phyloP scores from a whole-genome alignment of 2,113 vertebrate species.

The Melanerpes formicivorus region DNA sequence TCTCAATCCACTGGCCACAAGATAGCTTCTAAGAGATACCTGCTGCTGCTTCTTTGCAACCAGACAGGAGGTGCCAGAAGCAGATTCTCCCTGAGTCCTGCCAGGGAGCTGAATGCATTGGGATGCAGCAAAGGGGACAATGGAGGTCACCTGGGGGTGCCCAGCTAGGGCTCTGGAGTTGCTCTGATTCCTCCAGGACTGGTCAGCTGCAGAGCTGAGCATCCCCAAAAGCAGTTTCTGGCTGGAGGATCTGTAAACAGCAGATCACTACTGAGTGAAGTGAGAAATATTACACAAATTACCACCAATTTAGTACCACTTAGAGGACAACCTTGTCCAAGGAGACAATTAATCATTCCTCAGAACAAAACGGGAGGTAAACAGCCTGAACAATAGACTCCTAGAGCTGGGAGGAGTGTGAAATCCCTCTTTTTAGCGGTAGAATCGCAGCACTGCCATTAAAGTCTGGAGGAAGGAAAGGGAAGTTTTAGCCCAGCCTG shows the following conservation, averaged over 20 bases:
- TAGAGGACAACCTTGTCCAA: constrained; percentile 53
- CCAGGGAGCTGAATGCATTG: neutral
- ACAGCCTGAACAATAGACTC: constrained; percentile 21
- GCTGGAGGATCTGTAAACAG: neutral
- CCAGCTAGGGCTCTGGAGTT: neutral
- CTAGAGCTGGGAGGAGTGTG: neutral
- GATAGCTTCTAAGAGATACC: neutral
- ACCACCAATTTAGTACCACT: constrained; percentile 38
- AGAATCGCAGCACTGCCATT: neutral
- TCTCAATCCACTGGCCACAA: no score
- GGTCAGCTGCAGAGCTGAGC: neutral
- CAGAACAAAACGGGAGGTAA: constrained; percentile 34
- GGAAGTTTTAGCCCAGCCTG: neutral
- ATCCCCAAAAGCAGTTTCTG: neutral
- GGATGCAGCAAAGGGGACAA: neutral
- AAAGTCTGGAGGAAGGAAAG: neutral
- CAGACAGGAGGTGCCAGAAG: neutral
- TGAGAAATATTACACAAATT: constrained; percentile 14
- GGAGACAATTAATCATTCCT: constrained; percentile 32
- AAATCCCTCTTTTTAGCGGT: neutral
- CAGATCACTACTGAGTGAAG: neutral
- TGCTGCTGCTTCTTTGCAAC: neutral
- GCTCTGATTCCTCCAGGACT: neutral
- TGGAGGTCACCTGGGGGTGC: accelerated
- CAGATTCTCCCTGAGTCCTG: neutral